Percentiles rank a stretch among this genome's conserved stretches.
These are phyloP conservation scores for Vollenhovia emeryi DNA, from an alignment of 1,140 invertebrate genomes.

Conservation along the genomic window DNA sequence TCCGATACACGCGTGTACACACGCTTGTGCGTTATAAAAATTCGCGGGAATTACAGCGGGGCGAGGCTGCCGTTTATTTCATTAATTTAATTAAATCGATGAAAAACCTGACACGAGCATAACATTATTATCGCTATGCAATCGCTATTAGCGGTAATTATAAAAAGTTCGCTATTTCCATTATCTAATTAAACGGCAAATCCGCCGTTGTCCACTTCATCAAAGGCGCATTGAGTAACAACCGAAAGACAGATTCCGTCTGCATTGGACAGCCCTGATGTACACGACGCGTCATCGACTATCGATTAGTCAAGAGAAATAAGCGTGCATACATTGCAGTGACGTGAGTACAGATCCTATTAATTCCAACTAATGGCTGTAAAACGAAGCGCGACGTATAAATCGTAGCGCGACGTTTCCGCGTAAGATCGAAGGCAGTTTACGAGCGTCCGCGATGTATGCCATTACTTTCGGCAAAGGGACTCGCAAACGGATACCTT, in stretches of 20 bases:
- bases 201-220: not conserved
- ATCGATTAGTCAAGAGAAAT: constrained; percentile 48
- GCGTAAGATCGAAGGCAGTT: constrained; percentile 1
- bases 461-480: not conserved
- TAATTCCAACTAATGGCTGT: constrained; percentile 49
- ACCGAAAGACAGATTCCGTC: constrained; percentile 40
- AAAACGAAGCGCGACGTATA: constrained; percentile 49
- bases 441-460: not conserved
- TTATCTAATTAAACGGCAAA: constrained; percentile 1
- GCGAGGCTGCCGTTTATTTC: not conserved
- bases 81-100: constrained; percentile 29
- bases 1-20: not conserved
- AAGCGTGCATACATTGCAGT: constrained; percentile 21
- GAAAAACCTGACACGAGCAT: not conserved
- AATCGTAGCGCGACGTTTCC: constrained; percentile 42
- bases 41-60: not conserved
- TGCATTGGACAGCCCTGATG: constrained; percentile 2
- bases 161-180: not conserved
- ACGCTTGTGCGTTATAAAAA: not conserved
- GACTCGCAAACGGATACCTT: not conserved
- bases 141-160: not conserved
- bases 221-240: constrained; percentile 24
- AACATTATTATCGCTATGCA: not conserved
- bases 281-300: constrained; percentile 31
- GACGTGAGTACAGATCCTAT: constrained; percentile 25